phyloP scores from a whole-genome alignment of 2,888 invertebrate genomes.

The Caenorhabditis becei region DNA sequence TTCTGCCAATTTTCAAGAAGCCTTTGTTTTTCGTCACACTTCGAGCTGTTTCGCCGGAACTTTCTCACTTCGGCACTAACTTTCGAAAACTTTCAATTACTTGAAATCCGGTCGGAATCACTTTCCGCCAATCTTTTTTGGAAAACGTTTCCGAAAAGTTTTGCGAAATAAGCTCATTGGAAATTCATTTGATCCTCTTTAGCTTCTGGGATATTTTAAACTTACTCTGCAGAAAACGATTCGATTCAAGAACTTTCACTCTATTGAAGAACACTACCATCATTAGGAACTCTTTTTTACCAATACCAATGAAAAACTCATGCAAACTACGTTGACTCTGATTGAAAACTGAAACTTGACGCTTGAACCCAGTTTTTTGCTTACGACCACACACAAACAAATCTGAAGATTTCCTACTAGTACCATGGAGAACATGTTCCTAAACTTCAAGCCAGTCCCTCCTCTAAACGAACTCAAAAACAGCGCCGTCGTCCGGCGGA shows the following conservation, averaged over 20 bases:
- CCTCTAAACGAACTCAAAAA: constrained; percentile 33
- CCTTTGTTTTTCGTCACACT: constrained; percentile 26
- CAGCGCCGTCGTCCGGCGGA: constrained; percentile 22
- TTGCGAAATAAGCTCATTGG: neutral
- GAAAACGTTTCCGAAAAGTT: neutral
- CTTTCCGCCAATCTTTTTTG: constrained; percentile 1
- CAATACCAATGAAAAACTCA: no score
- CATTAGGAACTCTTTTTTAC: no score
- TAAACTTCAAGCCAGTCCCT: constrained; percentile 15
- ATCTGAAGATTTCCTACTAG: neutral
- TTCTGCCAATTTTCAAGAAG: constrained; percentile 33
- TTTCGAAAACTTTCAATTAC: constrained; percentile 5
- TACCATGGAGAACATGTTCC: neutral
- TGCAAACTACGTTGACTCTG: no score
- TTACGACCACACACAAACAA: no score
- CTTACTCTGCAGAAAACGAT: no score
- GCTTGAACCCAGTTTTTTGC: no score
- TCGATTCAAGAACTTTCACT: no score
- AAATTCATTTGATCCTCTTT: constrained; percentile 21
- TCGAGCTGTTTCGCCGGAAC: constrained; percentile 11
- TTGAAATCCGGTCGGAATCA: constrained; percentile 18
- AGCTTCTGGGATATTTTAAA: neutral
- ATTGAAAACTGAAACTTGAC: no score
- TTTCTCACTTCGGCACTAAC: neutral
- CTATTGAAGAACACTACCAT: no score